Conservation (phyloP, 1,140 invertebrate genomes). For the Atopsyche davidsoni region DNA sequence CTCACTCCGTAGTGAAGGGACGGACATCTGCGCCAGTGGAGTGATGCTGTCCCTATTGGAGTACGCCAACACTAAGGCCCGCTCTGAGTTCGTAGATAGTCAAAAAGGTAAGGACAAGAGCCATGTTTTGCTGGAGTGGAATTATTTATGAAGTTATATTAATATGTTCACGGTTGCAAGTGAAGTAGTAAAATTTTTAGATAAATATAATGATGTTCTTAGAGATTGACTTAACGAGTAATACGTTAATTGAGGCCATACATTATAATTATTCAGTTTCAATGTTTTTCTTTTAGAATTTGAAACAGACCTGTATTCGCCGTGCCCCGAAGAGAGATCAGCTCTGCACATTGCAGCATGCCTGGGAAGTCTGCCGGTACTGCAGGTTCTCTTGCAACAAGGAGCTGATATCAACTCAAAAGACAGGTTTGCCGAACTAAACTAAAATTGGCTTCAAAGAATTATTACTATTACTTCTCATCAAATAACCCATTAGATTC, state of each 20-base stretch:
- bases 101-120: conserved; percentile 5
- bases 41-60: conserved; percentile 8
- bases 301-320: conserved; percentile 68
- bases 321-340: conserved; percentile 75
- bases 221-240: no score
- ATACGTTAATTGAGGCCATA: no score
- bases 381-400: conserved; percentile 68
- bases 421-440: no score
- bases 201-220: no score
- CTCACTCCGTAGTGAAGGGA: conserved; percentile 7
- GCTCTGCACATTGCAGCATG: conserved; percentile 75
- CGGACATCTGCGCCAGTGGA: conserved; percentile 2
- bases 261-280: no score
- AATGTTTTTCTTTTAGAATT: conserved; percentile 35
- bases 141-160: no score
- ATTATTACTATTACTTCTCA: no score
- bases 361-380: conserved; percentile 61
- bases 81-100: conserved; percentile 9
- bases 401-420: conserved; percentile 81
- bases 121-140: no score
- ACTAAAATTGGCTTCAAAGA: no score
- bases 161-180: no score
- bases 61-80: conserved; percentile 9
- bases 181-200: no score
- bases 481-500: no score